Evolutionary conservation across 1,140 invertebrate species (phyloP), one percentile per base, ranked within the genome.

Genomic region (Dryas iulia): DNA sequence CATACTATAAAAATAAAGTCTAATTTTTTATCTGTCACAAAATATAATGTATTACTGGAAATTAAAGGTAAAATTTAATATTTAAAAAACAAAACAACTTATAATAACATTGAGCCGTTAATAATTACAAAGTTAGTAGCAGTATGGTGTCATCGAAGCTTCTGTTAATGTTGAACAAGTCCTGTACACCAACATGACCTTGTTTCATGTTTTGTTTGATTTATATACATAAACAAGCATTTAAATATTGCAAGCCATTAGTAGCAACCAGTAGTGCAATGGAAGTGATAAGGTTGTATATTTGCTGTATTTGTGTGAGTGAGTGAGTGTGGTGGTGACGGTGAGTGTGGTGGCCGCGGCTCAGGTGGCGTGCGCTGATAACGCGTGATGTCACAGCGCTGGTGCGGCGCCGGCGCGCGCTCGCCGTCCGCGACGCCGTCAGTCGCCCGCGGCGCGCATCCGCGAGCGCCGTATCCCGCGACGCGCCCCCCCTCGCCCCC

Each of bases 361-460:
- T 26, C 54, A 26, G 61, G 47, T 53, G 61, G 47, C 31, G 59
- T 21, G 57, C 57, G 26, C 18, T 31, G 66, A 69, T 73, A 69
- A 68, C 59, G 57, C 58, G 60, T 67, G 67, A 68, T 69, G 67
- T 62, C 64, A 67, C 56, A 26, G 69, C 14, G 39, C 39, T 12
- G 39, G 39, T n/a, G n/a, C 61, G 66, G 56, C 60, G 61, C 57
- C 35, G 59, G 67, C 59, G 67, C 67, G 65, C 58, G 69, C 66
- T 65, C 69, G 59, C 39, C 54, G 56, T 54, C 63, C 63, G 68
- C 64, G n/a, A n/a, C 69, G 71, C 61, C 75, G 73, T 67, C 82
- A 82, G 82, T 83, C 74, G 76, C 59, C 52, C 74, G 77, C 80
- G 73, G 76, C 65, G 74, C 77, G 81, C 80, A 70, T 57, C 73